phyloP scores from a whole-genome alignment of 2,113 vertebrate species.

The Trochalopteron elliotii region DNA sequence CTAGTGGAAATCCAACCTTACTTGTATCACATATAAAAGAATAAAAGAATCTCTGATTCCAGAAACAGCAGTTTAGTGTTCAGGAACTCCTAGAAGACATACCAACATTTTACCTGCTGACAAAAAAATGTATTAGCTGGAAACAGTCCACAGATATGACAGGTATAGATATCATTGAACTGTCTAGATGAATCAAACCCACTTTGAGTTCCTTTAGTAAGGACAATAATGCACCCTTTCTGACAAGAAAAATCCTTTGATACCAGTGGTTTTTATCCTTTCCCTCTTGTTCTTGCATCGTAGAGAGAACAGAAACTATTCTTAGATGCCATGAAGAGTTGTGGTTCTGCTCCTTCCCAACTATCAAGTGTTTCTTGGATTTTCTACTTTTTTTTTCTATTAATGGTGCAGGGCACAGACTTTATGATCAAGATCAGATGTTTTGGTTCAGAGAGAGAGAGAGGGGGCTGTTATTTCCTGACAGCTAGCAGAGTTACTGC shows the following conservation, averaged over 20 bases:
- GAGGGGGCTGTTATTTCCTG: neutral
- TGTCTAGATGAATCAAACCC: neutral
- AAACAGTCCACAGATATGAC: neutral
- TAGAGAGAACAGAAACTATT: neutral
- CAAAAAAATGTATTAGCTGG: neutral
- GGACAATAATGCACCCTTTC: neutral
- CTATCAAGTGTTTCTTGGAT: neutral
- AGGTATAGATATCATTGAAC: neutral
- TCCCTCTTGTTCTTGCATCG: neutral
- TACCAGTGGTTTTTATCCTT: neutral
- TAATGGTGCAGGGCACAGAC: neutral
- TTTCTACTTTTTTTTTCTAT: neutral
- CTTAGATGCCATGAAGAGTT: neutral
- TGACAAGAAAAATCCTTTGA: neutral
- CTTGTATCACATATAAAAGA: neutral
- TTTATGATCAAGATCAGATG: neutral
- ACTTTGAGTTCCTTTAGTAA: neutral
- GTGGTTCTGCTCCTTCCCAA: neutral
- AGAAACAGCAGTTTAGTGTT: neutral
- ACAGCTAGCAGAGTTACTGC: neutral
- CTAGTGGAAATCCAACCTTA: neutral
- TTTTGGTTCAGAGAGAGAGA: neutral
- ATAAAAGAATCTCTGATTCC: neutral
- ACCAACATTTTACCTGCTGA: neutral
- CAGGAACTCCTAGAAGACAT: neutral